Evolutionary conservation across 2,113 vertebrate genomes (phyloP).

Genomic region (Pardalotus punctatus): DNA sequence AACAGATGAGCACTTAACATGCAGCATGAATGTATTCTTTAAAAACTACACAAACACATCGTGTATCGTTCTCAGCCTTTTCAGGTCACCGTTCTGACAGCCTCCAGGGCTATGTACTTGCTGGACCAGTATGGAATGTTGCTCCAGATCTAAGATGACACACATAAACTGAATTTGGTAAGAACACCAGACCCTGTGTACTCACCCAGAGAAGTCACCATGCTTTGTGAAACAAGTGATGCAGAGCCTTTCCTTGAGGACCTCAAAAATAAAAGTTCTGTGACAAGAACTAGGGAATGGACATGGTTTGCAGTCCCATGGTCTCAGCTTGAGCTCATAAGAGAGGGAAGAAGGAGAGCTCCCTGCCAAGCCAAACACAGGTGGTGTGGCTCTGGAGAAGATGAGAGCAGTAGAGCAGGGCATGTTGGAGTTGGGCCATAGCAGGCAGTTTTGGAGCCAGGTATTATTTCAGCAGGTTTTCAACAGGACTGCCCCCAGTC

Average conservation of each 20-base stretch:
- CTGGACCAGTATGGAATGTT: constrained; percentile 42
- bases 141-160: constrained; percentile 1
- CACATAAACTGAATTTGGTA: not conserved
- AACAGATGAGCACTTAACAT: not conserved
- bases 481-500: not conserved
- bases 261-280: not conserved
- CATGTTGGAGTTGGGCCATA: not conserved
- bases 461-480: constrained; percentile 25
- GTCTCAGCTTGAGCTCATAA: not conserved
- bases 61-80: not conserved
- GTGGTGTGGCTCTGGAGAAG: not conserved
- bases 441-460: not conserved
- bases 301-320: not conserved
- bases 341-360: not conserved
- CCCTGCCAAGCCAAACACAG: constrained; percentile 28
- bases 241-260: not conserved
- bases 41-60: not conserved
- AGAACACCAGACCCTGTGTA: not conserved
- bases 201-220: not conserved
- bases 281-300: not conserved
- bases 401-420: not conserved
- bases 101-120: constrained; percentile 27
- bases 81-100: not conserved
- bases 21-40: not conserved
- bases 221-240: accelerated